Evolutionary conservation across 2,797 vertebrate genomes (phyloP), one percentile per base, ranked within the genome.

Genomic region (Thripadectes ignobilis): DNA sequence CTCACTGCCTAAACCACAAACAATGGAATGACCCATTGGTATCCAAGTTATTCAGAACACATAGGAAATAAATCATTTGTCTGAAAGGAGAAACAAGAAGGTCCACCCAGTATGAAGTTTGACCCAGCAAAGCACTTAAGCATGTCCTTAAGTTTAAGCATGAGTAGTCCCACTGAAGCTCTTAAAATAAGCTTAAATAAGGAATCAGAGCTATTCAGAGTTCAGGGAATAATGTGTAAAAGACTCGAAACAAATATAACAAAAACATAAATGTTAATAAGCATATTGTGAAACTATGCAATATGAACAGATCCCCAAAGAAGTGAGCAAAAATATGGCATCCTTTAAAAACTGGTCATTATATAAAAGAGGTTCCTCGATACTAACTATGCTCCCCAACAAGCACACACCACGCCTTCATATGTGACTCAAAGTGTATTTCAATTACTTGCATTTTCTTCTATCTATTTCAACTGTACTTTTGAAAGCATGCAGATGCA

Each of bases 51-150:
- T 72, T 92, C 51, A 62, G 65, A 94, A 74, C 36, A 78, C 52
- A 76, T 2, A 49, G 67, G 41, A 92, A 92, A 93, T 66, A 89
- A 86, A 94, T 85, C 6, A 79, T 51, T 65, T 54, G 12, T 87
- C 57, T 91, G 62, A 82, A 95, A 92, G 52, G 32, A 93, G 80
- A 93, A 92, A 87, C 41, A 91, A 89, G 92, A 88, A 90, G 72
- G 68, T 48, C 54, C 46, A 75, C 27, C 65, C 58, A 84, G 43
- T 32, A 85, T 41, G 51, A 85, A 74, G 41, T 65, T 14, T 92
- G 93, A 82, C 43, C 74, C 65, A 93, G 74, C 58, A 91, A 87
- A 68, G 74, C 78, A 72, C 38, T 93, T 95, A 83, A 92, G 74
- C 41, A 41, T 23, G 16, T 85, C 52, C 62, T 48, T 75, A 91